These are phyloP conservation scores for Notodonta ziczac DNA, from an alignment of 2,888 invertebrate species.

Conservation along the genomic window DNA sequence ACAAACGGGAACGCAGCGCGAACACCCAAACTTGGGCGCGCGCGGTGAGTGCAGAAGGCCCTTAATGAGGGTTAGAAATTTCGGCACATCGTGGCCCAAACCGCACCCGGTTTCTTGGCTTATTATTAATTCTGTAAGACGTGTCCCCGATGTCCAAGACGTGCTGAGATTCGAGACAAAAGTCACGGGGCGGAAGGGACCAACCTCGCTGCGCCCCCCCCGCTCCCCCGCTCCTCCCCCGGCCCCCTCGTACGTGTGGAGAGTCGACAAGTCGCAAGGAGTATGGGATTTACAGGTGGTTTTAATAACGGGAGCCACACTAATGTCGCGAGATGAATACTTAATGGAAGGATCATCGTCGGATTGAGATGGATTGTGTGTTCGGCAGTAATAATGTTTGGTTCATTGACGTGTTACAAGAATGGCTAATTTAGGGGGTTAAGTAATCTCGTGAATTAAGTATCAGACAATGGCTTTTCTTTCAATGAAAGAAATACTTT, in stretches of 20 bases:
- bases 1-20: slow-evolving; percentile 76
- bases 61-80: slow-evolving; percentile 84
- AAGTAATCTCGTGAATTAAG: not conserved
- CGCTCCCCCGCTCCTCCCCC: slow-evolving; percentile 30
- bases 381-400: slow-evolving; percentile 53
- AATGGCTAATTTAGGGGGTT: not conserved
- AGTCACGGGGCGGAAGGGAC: slow-evolving; percentile 80
- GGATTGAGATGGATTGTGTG: slow-evolving; percentile 57
- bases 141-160: slow-evolving; percentile 85
- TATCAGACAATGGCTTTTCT: too few species aligned
- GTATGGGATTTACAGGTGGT: slow-evolving; percentile 82
- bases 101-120: slow-evolving; percentile 83
- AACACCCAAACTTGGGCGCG: slow-evolving; percentile 76
- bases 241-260: slow-evolving; percentile 66
- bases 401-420: not conserved
- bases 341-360: slow-evolving; percentile 77
- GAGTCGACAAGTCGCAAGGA: slow-evolving; percentile 69
- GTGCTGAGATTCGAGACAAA: slow-evolving; percentile 84
- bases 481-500: too few species aligned
- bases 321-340: slow-evolving; percentile 84
- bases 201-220: slow-evolving; percentile 31
- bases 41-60: slow-evolving; percentile 80
- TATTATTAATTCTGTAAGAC: slow-evolving; percentile 86
- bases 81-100: slow-evolving; percentile 81
- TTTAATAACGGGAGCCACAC: slow-evolving; percentile 80